Base-by-base conservation (phyloP, 2,888 invertebrate species). In the Leucania comma region DNA sequence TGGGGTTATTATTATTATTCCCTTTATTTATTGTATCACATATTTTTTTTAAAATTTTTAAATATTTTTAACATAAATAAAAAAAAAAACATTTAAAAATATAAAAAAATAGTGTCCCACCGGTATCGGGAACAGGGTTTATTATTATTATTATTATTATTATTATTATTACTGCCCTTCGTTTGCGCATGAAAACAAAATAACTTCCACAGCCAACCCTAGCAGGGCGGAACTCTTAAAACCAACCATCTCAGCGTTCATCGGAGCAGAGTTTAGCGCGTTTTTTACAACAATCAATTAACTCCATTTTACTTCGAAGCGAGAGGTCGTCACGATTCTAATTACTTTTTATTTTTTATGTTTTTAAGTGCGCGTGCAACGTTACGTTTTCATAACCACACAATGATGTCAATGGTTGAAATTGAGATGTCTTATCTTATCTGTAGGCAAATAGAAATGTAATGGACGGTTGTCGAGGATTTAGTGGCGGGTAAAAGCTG, bases 241-340 rank as follows among this genome's bases (percentile, higher is more conserved):
- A 70, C 65, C 71, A 75, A 70, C 65, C 71, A 75, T 81, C 75
- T 76, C 70, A 64, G 48, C 51, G 50, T 64, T 68, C 58, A 71
- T 70, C 68, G 72, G 26, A 72, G 72, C 71, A 75, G 74, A 80
- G 64, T 82, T 85, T 85, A 72, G 72, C 82, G 64, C 46, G 74
- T 83, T 87, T 87, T 90, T 89, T 91, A 86, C 82, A 84, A 83
- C 83, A 88, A 91, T 90, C 90, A 90, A 91, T 91, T 90, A 91
- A 87, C 72, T 85, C 69, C 73, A 87, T 88, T 56, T 56, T 88
- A 87, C 88, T 86, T 80, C 78, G 84, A 81, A 80, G 84, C 81
- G 81, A 84, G 82, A 87, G 84, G 84, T 87, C 86, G 87, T 89
- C 90, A 91, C 90, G 91, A 88, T 88, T 90, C 69, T 88, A 88